phyloP scores from a whole-genome alignment of 64 coral and sea anemone genomes.

The Porites australiensis region DNA sequence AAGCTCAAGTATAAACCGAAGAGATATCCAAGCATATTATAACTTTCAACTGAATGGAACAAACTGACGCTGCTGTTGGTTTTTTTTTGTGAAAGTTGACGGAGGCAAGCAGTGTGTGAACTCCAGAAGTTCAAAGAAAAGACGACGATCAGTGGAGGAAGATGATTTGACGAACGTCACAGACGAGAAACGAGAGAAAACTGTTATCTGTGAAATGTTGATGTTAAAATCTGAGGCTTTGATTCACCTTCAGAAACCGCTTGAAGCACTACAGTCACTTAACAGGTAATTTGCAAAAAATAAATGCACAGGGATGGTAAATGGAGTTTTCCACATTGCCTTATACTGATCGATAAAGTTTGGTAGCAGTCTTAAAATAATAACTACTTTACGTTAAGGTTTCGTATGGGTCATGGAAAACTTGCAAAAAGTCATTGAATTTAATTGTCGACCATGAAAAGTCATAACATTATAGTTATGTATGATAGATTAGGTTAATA shows the following conservation, averaged over 20 bases:
- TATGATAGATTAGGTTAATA: too few species aligned
- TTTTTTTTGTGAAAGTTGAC: slow-evolving; percentile 5
- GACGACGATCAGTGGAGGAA: background rate
- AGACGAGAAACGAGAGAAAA: background rate
- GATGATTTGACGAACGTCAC: background rate
- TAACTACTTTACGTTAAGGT: too few species aligned
- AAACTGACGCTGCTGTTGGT: background rate
- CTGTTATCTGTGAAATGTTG: slow-evolving; percentile 1
- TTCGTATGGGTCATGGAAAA: too few species aligned
- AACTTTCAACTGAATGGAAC: background rate
- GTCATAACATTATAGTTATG: too few species aligned
- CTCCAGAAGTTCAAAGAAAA: background rate
- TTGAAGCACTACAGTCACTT: slow-evolving; percentile 29
- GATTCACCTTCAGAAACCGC: slow-evolving; percentile 21
- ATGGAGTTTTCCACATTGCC: too few species aligned
- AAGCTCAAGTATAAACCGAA: too few species aligned
- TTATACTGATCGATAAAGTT: too few species aligned
- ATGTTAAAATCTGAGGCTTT: slow-evolving; percentile 51
- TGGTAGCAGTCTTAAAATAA: too few species aligned
- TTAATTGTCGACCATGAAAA: too few species aligned
- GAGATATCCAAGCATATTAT: too few species aligned
- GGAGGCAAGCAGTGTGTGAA: background rate
- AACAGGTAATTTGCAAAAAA: slow-evolving; percentile 26
- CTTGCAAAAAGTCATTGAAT: too few species aligned
- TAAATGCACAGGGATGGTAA: too few species aligned